These are phyloP conservation scores for Nephila pilipes DNA, from an alignment of 1,140 invertebrate species.

Conservation along the genomic window DNA sequence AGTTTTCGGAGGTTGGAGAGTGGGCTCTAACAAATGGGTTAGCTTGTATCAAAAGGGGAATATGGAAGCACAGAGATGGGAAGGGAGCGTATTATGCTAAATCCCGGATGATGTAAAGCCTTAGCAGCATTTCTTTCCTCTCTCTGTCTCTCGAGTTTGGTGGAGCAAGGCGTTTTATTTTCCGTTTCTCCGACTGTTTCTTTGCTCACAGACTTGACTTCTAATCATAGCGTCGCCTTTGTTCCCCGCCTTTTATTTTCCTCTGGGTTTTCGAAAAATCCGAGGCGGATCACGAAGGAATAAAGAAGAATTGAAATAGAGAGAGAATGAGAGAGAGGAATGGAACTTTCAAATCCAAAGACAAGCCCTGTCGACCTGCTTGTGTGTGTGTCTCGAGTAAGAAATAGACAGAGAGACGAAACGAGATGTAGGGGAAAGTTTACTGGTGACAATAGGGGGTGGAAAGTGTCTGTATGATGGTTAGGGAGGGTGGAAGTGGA, in stretches of 20 bases:
- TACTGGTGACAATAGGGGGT: constrained; percentile 28
- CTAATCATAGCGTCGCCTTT: constrained; percentile 72
- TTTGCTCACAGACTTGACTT: constrained; percentile 72
- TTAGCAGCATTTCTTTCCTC: constrained; percentile 40
- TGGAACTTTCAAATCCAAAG: constrained; percentile 54
- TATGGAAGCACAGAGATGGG: constrained; percentile 52
- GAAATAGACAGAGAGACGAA: constrained; percentile 45
- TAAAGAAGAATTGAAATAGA: constrained; percentile 67
- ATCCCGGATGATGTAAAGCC: constrained; percentile 64
- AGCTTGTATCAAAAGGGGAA: constrained; percentile 74
- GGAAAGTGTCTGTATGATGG: constrained; percentile 37
- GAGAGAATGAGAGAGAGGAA: background rate
- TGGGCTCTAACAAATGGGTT: constrained; percentile 67
- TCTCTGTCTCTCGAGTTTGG: constrained; percentile 39
- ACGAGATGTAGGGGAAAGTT: constrained; percentile 28
- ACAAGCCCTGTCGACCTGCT: constrained; percentile 53
- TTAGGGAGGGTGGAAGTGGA: background rate
- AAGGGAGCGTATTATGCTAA: constrained; percentile 69
- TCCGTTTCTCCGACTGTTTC: constrained; percentile 59
- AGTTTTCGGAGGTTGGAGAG: constrained; percentile 62
- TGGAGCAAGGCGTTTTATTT: constrained; percentile 65
- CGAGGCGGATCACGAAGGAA: constrained; percentile 52
- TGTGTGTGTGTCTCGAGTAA: background rate
- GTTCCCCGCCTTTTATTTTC: constrained; percentile 71
- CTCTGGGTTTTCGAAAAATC: constrained; percentile 68